phyloP scores from a whole-genome alignment of 1,140 invertebrate species.

The Idris sp. region DNA sequence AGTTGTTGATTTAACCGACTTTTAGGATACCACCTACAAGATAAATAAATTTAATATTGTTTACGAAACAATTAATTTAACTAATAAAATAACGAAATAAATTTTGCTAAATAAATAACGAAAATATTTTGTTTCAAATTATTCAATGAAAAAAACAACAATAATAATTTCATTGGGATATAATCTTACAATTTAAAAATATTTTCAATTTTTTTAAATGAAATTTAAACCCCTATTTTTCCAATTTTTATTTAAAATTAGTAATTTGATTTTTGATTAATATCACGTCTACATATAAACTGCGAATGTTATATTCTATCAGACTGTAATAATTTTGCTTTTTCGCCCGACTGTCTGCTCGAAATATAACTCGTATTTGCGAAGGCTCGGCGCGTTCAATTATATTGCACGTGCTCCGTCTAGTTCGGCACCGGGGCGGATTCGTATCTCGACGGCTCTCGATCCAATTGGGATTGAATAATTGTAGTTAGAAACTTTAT shows the following conservation, averaged over 20 bases:
- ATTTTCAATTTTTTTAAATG: no score
- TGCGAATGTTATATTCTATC: conserved; percentile 39
- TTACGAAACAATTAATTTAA: no score
- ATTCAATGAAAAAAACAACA: no score
- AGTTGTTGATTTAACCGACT: conserved; percentile 4
- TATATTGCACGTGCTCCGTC: conserved; percentile 52
- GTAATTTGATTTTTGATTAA: conserved; percentile 16
- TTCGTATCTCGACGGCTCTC: conserved; percentile 46
- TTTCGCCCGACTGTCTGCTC: conserved; percentile 34
- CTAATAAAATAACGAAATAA: no score
- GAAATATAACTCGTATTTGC: conserved; percentile 57
- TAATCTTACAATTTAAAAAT: no score
- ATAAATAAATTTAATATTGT: no score
- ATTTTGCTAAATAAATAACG: no score
- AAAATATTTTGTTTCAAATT: no score
- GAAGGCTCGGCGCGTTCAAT: conserved; percentile 49
- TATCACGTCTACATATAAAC: conserved; percentile 30
- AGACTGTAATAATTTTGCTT: conserved; percentile 50
- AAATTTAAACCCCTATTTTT: no score
- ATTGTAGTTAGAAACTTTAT: conserved; percentile 60
- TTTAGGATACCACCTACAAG: no score
- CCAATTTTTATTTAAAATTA: conserved; percentile 1
- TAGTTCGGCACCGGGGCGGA: conserved; percentile 38
- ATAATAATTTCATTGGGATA: no score
- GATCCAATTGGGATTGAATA: conserved; percentile 55